These are phyloP conservation scores for Eulithis prunata DNA, from an alignment of 2,888 invertebrate genomes.

Conservation along the genomic window DNA sequence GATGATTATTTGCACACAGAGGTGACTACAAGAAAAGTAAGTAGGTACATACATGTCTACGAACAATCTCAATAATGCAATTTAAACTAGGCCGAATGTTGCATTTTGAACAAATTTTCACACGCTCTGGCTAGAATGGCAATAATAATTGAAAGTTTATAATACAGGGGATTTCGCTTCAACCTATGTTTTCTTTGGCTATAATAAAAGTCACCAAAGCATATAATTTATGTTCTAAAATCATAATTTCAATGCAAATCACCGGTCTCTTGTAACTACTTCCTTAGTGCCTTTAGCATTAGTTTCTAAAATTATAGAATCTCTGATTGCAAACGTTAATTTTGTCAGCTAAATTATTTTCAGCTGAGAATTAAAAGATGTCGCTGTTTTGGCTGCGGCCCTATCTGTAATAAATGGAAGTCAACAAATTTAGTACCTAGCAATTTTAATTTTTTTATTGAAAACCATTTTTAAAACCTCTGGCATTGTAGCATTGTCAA, in stretches of 20 bases:
- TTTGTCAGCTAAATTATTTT: background rate
- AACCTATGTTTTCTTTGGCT: background rate
- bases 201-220: slow-evolving; percentile 15
- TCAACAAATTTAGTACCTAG: too few species aligned
- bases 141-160: slow-evolving; percentile 1
- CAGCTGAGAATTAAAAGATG: too few species aligned
- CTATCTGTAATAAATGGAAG: too few species aligned
- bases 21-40: too few species aligned
- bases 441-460: too few species aligned
- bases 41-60: too few species aligned
- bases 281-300: slow-evolving; percentile 35
- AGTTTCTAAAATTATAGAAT: background rate
- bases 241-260: slow-evolving; percentile 56
- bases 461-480: too few species aligned
- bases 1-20: too few species aligned
- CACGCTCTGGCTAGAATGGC: background rate
- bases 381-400: too few species aligned
- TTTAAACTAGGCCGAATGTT: background rate
- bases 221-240: slow-evolving; percentile 32
- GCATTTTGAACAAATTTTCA: background rate
- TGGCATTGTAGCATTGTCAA: background rate
- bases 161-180: background rate
- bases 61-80: too few species aligned
- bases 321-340: too few species aligned
- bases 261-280: slow-evolving; percentile 44